Percentiles rank a stretch among this genome's conserved stretches.
These are phyloP conservation scores for Bugulina stolonifera DNA, from an alignment of 2,888 invertebrate genomes.

Conservation along the genomic window DNA sequence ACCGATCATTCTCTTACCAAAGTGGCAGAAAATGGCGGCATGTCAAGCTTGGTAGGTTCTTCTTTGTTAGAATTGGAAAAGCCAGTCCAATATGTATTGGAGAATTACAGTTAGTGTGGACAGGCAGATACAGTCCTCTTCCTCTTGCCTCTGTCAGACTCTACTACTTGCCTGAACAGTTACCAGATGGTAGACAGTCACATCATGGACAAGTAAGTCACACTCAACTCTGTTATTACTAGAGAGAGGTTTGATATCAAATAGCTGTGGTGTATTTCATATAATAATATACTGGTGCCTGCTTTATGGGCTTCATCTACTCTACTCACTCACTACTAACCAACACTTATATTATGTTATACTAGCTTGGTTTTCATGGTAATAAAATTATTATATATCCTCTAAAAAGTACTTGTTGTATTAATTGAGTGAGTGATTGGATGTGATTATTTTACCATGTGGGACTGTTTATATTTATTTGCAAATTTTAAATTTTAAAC, in stretches of 20 bases:
- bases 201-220: constrained; percentile 65
- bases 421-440: no score
- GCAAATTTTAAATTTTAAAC: no score
- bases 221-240: no score
- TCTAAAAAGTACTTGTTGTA: no score
- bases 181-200: constrained; percentile 70
- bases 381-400: no score
- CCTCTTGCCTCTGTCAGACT: constrained; percentile 75
- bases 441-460: no score
- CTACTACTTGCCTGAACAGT: constrained; percentile 86
- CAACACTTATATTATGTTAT: neutral
- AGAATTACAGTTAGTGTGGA: constrained; percentile 83
- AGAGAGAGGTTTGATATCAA: no score
- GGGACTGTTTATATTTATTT: no score
- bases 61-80: constrained; percentile 81
- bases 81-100: constrained; percentile 78
- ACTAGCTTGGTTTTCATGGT: neutral
- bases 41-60: constrained; percentile 77
- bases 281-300: no score
- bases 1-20: constrained; percentile 71
- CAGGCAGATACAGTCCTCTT: constrained; percentile 73
- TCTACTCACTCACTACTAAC: no score
- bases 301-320: no score
- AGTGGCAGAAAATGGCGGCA: constrained; percentile 57
- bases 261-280: no score